A percentile compares a stretch with the other conserved stretches of the same genome.
These are phyloP conservation scores for Tupaia tana DNA, from an alignment of 2,113 vertebrate species.

Conservation along the genomic window DNA sequence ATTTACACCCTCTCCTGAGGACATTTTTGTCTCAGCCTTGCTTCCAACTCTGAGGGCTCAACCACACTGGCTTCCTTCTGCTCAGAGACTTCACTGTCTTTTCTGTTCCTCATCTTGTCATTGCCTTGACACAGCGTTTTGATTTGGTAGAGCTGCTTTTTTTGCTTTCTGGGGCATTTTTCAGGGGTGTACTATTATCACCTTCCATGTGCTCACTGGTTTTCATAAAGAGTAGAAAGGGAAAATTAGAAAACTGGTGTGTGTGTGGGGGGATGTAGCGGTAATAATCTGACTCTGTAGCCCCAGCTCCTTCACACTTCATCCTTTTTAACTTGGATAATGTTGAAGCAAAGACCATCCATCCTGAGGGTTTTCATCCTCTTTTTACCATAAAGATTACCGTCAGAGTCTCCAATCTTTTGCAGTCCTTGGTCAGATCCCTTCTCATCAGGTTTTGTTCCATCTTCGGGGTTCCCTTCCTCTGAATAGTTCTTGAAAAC, in stretches of 20 bases:
- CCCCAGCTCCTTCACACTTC: slow-evolving; percentile 92
- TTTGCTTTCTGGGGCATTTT: slow-evolving; percentile 73
- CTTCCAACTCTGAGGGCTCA: slow-evolving; percentile 66
- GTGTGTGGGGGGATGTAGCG: slow-evolving; percentile 96
- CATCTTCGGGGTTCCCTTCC: slow-evolving; percentile 90
- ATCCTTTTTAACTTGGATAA: slow-evolving; percentile 97
- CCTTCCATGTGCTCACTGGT: slow-evolving; percentile 93
- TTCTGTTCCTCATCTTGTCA: slow-evolving; percentile 79
- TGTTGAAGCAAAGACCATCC: slow-evolving; percentile 92
- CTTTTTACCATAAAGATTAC: slow-evolving; percentile 81
- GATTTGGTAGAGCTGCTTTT: slow-evolving; percentile 84
- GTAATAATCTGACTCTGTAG: slow-evolving; percentile 96
- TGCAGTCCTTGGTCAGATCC: slow-evolving; percentile 84
- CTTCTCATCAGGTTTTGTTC: slow-evolving; percentile 88
- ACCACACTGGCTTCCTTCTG: slow-evolving; percentile 82
- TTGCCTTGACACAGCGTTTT: slow-evolving; percentile 78
- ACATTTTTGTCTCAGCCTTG: slow-evolving; percentile 80
- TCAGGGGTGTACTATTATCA: slow-evolving; percentile 82
- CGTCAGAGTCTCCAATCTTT: slow-evolving; percentile 87
- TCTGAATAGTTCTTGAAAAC: slow-evolving; percentile 96
- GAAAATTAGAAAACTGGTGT: slow-evolving; percentile 92
- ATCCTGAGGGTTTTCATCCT: slow-evolving; percentile 90
- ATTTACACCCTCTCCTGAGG: background rate
- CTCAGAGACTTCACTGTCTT: slow-evolving; percentile 66
- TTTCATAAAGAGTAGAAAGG: slow-evolving; percentile 98